These are phyloP conservation scores for Emydura subglobosa DNA, from an alignment of 2,113 vertebrate genomes.

Conservation along the genomic window DNA sequence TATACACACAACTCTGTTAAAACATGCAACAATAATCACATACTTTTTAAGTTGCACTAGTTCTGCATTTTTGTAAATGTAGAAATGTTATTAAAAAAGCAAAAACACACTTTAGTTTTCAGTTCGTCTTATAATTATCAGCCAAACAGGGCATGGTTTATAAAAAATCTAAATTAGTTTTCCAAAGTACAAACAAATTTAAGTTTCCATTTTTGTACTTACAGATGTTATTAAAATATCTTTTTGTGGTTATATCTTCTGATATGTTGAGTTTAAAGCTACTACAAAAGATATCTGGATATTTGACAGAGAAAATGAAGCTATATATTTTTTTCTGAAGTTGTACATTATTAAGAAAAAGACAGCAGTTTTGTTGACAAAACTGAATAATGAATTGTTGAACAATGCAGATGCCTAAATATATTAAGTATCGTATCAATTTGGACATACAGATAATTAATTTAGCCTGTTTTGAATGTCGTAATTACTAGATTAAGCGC, in stretches of 20 bases:
- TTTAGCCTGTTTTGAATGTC: conserved; percentile 22
- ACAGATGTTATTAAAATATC: conserved; percentile 31
- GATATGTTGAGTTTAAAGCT: conserved; percentile 55
- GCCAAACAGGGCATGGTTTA: conserved; percentile 42
- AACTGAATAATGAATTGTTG: conserved; percentile 35
- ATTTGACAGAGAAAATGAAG: conserved; percentile 15
- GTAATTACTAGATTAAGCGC: not conserved
- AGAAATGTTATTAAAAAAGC: conserved; percentile 56
- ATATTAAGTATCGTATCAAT: not conserved
- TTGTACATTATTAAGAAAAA: conserved; percentile 31
- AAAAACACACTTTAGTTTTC: not conserved
- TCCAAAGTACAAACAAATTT: conserved; percentile 49
- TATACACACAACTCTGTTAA: conserved; percentile 70
- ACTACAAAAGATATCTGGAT: conserved; percentile 44
- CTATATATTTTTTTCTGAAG: conserved; percentile 51
- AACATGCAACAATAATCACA: conserved; percentile 67
- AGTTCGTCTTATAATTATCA: conserved; percentile 56
- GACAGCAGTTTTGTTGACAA: conserved; percentile 7
- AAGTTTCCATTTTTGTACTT: conserved; percentile 63
- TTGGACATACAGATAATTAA: conserved; percentile 3
- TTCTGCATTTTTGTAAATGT: conserved; percentile 51
- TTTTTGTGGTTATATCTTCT: conserved; percentile 36
- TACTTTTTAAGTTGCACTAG: conserved; percentile 46
- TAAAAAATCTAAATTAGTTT: conserved; percentile 54
- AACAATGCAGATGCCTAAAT: conserved; percentile 16